Percentiles rank a stretch among this genome's conserved stretches.
These are phyloP conservation scores for Salvator merianae DNA, from an alignment of 2,113 vertebrate genomes.

Conservation along the genomic window DNA sequence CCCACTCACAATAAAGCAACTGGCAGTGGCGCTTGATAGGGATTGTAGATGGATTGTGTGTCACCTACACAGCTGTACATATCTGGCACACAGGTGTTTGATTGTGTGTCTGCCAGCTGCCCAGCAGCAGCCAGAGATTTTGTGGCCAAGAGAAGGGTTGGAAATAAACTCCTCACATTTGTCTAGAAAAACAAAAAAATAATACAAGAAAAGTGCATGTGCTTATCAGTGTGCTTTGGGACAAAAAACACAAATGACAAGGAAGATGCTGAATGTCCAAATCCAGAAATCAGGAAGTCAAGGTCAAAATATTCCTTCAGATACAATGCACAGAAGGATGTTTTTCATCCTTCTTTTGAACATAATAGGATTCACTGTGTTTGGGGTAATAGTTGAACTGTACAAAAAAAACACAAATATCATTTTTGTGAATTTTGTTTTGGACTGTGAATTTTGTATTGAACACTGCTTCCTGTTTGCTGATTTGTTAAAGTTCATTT, in stretches of 20 bases:
- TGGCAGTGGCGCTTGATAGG: conserved; percentile 50
- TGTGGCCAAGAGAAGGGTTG: conserved; percentile 1
- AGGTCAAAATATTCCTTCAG: neutral
- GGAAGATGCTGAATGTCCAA: conserved; percentile 6
- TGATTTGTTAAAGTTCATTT: too few species aligned
- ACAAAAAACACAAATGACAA: rapidly evolving
- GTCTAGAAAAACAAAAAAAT: neutral
- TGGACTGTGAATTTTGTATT: neutral
- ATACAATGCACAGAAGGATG: neutral
- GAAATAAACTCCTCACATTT: conserved; percentile 31
- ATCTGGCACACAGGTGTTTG: conserved; percentile 67
- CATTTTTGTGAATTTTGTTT: neutral
- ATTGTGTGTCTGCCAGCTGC: conserved; percentile 63
- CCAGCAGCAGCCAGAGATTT: conserved; percentile 41
- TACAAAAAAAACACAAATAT: neutral
- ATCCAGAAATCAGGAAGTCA: neutral
- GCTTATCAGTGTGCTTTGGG: neutral
- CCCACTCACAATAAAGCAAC: conserved; percentile 42
- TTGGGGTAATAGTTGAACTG: neutral
- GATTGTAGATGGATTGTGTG: conserved; percentile 53
- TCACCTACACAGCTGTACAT: conserved; percentile 67
- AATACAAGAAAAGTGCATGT: too few species aligned
- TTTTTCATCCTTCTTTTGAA: neutral
- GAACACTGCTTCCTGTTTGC: neutral
- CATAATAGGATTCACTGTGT: neutral